Conservation (phyloP, 1,140 invertebrate species). For the Drosophila teissieri region DNA sequence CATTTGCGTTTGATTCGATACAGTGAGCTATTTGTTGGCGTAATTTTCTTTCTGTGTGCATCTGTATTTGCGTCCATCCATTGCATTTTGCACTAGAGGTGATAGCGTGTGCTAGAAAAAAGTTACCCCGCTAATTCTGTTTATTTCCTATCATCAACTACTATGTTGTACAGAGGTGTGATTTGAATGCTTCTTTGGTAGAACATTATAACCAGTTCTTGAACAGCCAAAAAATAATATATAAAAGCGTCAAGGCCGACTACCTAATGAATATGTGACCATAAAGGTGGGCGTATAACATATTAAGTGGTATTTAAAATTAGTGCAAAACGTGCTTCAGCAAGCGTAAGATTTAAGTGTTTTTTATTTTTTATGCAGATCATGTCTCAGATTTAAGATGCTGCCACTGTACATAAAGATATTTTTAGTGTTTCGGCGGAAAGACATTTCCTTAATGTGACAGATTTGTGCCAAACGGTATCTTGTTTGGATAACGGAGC, state of each 20-base stretch:
- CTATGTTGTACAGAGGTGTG: too few species aligned
- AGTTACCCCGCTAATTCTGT: too few species aligned
- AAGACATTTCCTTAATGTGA: not conserved
- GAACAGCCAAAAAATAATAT: not conserved
- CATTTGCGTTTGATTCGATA: slow-evolving; percentile 50
- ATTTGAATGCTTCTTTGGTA: not conserved
- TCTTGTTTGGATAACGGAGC: not conserved
- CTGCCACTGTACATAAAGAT: too few species aligned
- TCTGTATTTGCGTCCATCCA: slow-evolving; percentile 37
- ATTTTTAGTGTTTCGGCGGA: too few species aligned
- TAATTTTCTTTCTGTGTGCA: slow-evolving; percentile 44
- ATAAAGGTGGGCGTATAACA: not conserved
- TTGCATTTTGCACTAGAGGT: slow-evolving; percentile 28
- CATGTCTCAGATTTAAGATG: too few species aligned
- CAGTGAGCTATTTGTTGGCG: slow-evolving; percentile 48
- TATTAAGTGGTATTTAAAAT: not conserved
- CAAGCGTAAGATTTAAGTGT: too few species aligned
- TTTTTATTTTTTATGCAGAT: too few species aligned
- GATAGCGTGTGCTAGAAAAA: slow-evolving; percentile 4
- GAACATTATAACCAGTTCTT: not conserved
- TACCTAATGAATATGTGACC: not conserved
- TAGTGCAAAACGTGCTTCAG: not conserved
- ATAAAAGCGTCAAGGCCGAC: not conserved
- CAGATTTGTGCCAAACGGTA: not conserved
- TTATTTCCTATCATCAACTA: too few species aligned